These are phyloP conservation scores for Nymphalis urticae DNA, from an alignment of 2,888 invertebrate species.

Conservation along the genomic window DNA sequence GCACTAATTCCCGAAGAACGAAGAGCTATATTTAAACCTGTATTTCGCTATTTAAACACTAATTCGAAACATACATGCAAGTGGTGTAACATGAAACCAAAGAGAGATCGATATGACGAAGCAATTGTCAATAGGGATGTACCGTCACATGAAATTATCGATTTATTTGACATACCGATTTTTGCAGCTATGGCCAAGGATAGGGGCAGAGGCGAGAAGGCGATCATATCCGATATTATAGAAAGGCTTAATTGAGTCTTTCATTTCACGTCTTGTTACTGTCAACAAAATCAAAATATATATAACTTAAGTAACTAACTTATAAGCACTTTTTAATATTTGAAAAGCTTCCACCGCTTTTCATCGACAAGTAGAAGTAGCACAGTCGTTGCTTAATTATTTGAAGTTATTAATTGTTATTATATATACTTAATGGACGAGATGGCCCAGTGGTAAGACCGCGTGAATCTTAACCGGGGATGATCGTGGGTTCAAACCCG, in stretches of 20 bases:
- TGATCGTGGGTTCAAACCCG: too few species aligned
- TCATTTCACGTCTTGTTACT: not conserved
- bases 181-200: slow-evolving; percentile 29
- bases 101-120: slow-evolving; percentile 6
- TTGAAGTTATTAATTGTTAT: too few species aligned
- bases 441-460: too few species aligned
- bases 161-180: slow-evolving; percentile 35
- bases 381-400: too few species aligned
- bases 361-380: too few species aligned
- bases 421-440: too few species aligned
- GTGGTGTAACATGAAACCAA: slow-evolving; percentile 41
- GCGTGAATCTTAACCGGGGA: too few species aligned
- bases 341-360: too few species aligned
- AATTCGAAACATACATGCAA: slow-evolving; percentile 32
- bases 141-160: slow-evolving; percentile 19
- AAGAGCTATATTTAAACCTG: slow-evolving; percentile 16
- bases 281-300: not conserved
- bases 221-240: slow-evolving; percentile 20
- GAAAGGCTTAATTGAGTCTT: not conserved
- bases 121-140: not conserved
- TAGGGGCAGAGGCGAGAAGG: slow-evolving; percentile 25
- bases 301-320: not conserved
- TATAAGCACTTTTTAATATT: too few species aligned
- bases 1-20: slow-evolving; percentile 1
- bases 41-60: slow-evolving; percentile 30